Base-by-base conservation (phyloP, 1,140 invertebrate genomes). In the Drosophila persimilis region DNA sequence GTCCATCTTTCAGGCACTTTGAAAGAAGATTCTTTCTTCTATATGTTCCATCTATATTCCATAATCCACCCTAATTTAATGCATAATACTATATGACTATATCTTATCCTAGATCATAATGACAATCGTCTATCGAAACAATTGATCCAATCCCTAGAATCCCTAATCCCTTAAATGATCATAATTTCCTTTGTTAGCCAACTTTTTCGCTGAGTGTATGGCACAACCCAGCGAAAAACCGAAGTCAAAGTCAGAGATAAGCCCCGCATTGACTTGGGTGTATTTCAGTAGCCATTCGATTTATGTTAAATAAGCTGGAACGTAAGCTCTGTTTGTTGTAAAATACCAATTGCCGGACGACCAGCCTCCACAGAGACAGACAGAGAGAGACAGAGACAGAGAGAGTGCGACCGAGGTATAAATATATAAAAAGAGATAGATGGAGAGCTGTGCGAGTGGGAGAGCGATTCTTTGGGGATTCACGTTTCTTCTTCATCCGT, bases 271-370 rank as follows among this genome's bases (percentile, higher is more conserved):
- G 29, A 46, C 20, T 56, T 22, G 26, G 41, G 83, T 88, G 83
- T 88, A 88, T 88, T 88, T 70, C 83, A 88, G 83, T 88, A 88
- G 83, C 83, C 78, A 83, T 76, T 88, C 83, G 84, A 88, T 88
- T 88, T 88, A 88, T 88, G 83, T 88, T 88, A 88, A 88, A 88
- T 88, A 88, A 88, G 83, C 74, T 77, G 80, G 62, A 73, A 83
- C 66, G 83, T 74, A 60, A 73, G 75, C 79, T 56, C 72, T 56
- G 84, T 79, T 88, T 88, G 79, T 88, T 88, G 83, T 88, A 88
- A 88, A 88, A 89, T 88, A 83, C 83, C 83, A 88, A 88, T 88
- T 88, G 75, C 75, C 57, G 31, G 44, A 26, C 24, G 24, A 26
- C 24, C 24, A 26, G 24, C 24, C 24, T 26, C 24, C 24, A 26